These are phyloP conservation scores for Hoplostethus atlanticus DNA, from an alignment of 2,797 vertebrate genomes.

Conservation along the genomic window DNA sequence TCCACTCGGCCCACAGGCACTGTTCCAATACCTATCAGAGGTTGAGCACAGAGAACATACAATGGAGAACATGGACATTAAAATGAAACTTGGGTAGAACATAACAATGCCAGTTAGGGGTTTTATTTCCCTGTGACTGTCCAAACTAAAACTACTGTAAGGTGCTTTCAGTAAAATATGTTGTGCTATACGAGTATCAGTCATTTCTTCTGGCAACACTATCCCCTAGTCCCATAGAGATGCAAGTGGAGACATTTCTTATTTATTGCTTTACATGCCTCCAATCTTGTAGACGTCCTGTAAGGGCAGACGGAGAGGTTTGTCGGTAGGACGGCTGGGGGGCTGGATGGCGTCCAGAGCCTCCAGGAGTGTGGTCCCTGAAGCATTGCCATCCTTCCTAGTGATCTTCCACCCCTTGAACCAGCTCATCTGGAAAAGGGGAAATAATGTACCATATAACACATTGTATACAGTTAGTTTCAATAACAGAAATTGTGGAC, in stretches of 20 bases:
- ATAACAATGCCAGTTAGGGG: too few species aligned
- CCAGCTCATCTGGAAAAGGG: slow-evolving; percentile 91
- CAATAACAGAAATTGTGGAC: too few species aligned
- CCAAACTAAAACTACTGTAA: too few species aligned
- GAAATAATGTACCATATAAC: background rate
- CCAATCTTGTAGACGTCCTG: slow-evolving; percentile 99
- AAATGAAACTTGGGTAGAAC: too few species aligned
- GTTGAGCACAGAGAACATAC: background rate
- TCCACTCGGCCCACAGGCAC: slow-evolving; percentile 88
- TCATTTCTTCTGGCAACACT: too few species aligned
- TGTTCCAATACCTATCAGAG: slow-evolving; percentile 83
- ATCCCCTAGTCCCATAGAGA: background rate
- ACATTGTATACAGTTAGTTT: too few species aligned
- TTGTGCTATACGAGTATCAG: too few species aligned
- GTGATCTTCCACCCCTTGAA: slow-evolving; percentile 97
- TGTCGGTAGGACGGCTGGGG: slow-evolving; percentile 94
- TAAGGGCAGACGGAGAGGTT: slow-evolving; percentile 93
- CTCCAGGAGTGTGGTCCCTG: slow-evolving; percentile 93
- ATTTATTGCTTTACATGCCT: slow-evolving; percentile 75
- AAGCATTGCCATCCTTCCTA: slow-evolving; percentile 92
- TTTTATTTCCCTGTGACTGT: too few species aligned
- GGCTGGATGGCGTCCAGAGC: slow-evolving; percentile 95
- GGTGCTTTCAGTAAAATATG: too few species aligned
- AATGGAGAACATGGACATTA: too few species aligned
- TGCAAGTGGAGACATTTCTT: background rate